These are phyloP conservation scores for Pangasianodon gigas DNA, from an alignment of 2,113 vertebrate species.

Conservation along the genomic window DNA sequence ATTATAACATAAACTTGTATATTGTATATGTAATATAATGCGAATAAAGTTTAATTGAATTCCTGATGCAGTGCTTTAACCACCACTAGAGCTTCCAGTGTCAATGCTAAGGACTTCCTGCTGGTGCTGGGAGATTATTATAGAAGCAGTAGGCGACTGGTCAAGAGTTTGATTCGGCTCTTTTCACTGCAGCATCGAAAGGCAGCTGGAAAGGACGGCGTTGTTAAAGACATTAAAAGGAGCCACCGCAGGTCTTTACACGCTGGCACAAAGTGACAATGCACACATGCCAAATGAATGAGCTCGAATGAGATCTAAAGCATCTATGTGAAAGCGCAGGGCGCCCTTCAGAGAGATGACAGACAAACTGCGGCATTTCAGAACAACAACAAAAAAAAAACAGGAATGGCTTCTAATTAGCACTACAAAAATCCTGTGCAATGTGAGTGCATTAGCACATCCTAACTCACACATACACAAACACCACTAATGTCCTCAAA, in stretches of 20 bases:
- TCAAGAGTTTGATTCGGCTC: conserved; percentile 27
- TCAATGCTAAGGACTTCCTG: conserved; percentile 17
- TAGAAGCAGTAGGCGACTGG: conserved; percentile 21
- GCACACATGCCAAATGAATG: conserved; percentile 30
- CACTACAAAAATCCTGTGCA: conserved; percentile 44
- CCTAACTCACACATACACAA: conserved; percentile 6
- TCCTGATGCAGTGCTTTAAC: not conserved
- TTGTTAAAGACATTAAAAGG: conserved; percentile 17
- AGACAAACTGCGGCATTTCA: conserved; percentile 6
- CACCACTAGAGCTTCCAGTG: not conserved
- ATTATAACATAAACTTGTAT: not conserved
- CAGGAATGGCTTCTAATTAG: conserved; percentile 36
- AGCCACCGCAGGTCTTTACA: not conserved
- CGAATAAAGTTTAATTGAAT: not conserved
- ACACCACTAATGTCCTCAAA: conserved; percentile 14
- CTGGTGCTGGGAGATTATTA: not conserved
- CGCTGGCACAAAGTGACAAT: not conserved
- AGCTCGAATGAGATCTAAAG: conserved; percentile 43
- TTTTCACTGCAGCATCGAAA: conserved; percentile 10
- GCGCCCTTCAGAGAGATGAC: not conserved
- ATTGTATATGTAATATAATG: not conserved
- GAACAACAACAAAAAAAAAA: not conserved
- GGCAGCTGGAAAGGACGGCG: not conserved
- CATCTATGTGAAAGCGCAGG: conserved; percentile 2
- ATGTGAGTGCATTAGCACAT: not conserved